Percentiles rank a stretch among this genome's conserved stretches.
Conservation (phyloP, 2,888 invertebrate genomes). For the Temnothorax ravouxi region DNA sequence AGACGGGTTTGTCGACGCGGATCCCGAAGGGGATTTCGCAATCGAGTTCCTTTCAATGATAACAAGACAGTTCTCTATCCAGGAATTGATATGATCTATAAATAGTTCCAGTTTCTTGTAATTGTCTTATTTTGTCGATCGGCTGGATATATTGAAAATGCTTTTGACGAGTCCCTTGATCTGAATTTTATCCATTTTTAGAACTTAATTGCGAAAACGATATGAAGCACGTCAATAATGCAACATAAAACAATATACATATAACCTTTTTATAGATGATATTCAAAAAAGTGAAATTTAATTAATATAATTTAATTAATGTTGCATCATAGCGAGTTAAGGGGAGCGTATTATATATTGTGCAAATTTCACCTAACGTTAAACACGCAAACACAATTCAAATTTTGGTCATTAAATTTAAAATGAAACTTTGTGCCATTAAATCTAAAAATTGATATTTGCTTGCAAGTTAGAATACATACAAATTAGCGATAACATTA, state of each 20-base stretch:
- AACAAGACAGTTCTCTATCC: constrained; percentile 5
- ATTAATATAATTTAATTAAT: neutral
- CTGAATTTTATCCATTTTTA: constrained; percentile 22
- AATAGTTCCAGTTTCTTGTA: neutral
- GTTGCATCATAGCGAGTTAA: neutral
- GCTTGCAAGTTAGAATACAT: neutral
- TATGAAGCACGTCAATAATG: neutral
- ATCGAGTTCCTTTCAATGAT: constrained; percentile 40
- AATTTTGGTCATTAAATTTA: neutral
- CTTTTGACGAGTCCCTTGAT: neutral
- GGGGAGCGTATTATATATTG: neutral
- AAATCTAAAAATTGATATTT: neutral
- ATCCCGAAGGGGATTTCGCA: constrained; percentile 13
- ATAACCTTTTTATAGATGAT: neutral
- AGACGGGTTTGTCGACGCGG: constrained; percentile 47
- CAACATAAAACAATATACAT: neutral
- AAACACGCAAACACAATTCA: too few species aligned
- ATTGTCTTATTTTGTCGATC: neutral
- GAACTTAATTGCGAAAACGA: neutral
- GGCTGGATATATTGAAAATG: constrained; percentile 4
- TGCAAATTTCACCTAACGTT: neutral
- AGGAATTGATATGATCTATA: constrained; percentile 17
- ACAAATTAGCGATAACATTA: neutral
- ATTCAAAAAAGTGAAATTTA: neutral
- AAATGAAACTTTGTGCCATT: neutral